A percentile compares a stretch with the other conserved stretches of the same genome.
These are phyloP conservation scores for Drosophila meridiana DNA, from an alignment of 2,888 invertebrate genomes.

Conservation along the genomic window DNA sequence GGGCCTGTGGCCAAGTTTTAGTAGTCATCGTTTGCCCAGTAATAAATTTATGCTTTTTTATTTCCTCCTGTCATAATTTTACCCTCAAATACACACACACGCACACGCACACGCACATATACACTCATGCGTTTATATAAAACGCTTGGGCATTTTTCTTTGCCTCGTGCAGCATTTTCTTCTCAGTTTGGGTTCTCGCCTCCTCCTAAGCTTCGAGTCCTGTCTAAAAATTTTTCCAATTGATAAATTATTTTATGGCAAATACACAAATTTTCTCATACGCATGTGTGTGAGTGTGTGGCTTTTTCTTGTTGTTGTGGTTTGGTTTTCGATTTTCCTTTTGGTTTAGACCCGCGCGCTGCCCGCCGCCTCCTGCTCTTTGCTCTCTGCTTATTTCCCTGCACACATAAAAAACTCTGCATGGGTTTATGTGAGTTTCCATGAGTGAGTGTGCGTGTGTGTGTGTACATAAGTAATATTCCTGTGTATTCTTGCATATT, in stretches of 20 bases:
- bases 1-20: slow-evolving; percentile 80
- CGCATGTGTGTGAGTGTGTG: slow-evolving; percentile 49
- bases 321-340: slow-evolving; percentile 52
- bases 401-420: slow-evolving; percentile 49
- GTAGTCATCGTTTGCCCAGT: slow-evolving; percentile 78
- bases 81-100: slow-evolving; percentile 70
- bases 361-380: slow-evolving; percentile 40
- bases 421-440: slow-evolving; percentile 13
- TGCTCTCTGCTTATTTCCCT: slow-evolving; percentile 64
- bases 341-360: slow-evolving; percentile 20
- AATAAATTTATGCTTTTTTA: slow-evolving; percentile 82
- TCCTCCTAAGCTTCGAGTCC: slow-evolving; percentile 17
- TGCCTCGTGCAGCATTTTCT: slow-evolving; percentile 39
- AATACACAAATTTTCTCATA: slow-evolving; percentile 78
- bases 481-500: slow-evolving; percentile 68
- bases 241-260: slow-evolving; percentile 81
- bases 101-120: slow-evolving; percentile 8
- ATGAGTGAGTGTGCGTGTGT: slow-evolving; percentile 17
- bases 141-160: slow-evolving; percentile 70
- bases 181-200: slow-evolving; percentile 6
- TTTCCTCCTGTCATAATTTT: slow-evolving; percentile 82
- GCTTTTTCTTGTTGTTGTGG: slow-evolving; percentile 52
- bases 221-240: slow-evolving; percentile 76
- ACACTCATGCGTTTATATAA: slow-evolving; percentile 41
- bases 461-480: slow-evolving; percentile 66